A percentile compares a stretch with the other conserved stretches of the same genome.
phyloP scores from a whole-genome alignment of 2,113 vertebrate species.

The Suricata suricatta region DNA sequence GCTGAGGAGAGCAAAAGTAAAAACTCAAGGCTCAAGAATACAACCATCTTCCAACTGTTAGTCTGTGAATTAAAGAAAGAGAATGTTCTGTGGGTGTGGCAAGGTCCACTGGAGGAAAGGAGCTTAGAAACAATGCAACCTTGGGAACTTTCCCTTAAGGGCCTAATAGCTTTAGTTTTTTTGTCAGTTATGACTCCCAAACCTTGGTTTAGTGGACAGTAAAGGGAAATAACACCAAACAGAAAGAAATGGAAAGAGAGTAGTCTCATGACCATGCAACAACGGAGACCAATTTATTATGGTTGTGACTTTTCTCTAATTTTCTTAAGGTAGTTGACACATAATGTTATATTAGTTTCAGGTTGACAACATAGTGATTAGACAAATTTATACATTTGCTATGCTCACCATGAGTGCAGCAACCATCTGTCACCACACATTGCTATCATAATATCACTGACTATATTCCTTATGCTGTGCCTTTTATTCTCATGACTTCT shows the following conservation, averaged over 20 bases:
- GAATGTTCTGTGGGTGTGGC: neutral
- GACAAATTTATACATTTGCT: neutral
- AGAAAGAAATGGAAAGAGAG: slow-evolving; percentile 1
- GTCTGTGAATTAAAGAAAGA: neutral
- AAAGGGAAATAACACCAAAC: neutral
- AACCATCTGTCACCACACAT: neutral
- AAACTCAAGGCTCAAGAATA: neutral
- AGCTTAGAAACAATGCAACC: neutral
- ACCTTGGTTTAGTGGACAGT: neutral
- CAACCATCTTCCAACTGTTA: neutral
- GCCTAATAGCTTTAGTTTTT: slow-evolving; percentile 1
- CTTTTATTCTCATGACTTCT: neutral
- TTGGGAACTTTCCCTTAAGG: neutral
- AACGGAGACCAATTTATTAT: neutral
- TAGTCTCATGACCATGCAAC: neutral
- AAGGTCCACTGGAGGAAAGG: neutral
- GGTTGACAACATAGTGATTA: neutral
- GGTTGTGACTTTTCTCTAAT: neutral
- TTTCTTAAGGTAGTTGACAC: neutral
- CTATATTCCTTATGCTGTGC: neutral
- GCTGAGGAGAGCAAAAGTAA: neutral
- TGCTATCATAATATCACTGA: neutral
- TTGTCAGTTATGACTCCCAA: neutral
- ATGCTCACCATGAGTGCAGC: neutral
- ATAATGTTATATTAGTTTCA: neutral